Conservation (phyloP, 2,113 vertebrate genomes). For the Onychorhynchus coronatus region DNA sequence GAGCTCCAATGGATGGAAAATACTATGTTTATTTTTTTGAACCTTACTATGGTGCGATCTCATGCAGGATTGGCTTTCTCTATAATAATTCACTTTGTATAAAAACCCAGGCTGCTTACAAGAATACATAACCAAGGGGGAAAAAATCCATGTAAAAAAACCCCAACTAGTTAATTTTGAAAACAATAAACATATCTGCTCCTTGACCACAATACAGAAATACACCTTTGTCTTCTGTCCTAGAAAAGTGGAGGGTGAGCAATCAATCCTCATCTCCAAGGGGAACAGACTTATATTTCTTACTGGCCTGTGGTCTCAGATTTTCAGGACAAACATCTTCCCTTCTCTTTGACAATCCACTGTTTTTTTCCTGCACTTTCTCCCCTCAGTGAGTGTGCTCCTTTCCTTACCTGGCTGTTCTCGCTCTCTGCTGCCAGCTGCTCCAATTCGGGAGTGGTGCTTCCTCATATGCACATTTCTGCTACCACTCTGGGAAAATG, state of each 20-base stretch:
- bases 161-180: neutral
- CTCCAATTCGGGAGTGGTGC: constrained; percentile 80
- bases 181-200: neutral
- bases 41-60: neutral
- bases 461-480: constrained; percentile 96
- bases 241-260: neutral
- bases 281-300: neutral
- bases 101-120: neutral
- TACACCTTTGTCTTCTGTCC: neutral
- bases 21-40: neutral
- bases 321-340: neutral
- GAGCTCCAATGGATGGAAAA: neutral
- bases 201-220: neutral
- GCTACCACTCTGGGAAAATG: constrained; percentile 97
- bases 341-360: neutral
- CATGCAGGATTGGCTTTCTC: neutral
- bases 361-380: neutral
- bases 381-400: neutral
- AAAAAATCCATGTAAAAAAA: neutral
- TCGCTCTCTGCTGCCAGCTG: constrained; percentile 72
- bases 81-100: neutral
- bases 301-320: neutral
- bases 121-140: neutral
- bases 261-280: neutral
- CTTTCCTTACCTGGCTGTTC: constrained; percentile 73